phyloP scores from a whole-genome alignment of 2,888 invertebrate species.

The Bimastos eiseni region DNA sequence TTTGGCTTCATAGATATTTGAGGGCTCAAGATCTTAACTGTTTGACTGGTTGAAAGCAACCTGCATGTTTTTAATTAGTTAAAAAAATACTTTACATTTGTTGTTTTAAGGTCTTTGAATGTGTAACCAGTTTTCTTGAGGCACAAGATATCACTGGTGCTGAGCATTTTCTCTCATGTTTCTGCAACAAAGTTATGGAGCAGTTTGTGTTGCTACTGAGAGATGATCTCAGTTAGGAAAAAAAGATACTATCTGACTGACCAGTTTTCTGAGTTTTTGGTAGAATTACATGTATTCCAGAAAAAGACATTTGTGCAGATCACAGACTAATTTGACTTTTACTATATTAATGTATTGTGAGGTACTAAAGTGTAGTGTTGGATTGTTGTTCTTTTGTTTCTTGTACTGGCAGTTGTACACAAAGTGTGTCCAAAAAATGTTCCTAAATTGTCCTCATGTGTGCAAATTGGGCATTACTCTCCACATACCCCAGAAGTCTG shows the following conservation, averaged over 20 bases:
- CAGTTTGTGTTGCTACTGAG: neutral
- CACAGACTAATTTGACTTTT: neutral
- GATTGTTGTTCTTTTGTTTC: neutral
- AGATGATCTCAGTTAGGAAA: neutral
- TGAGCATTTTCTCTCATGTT: neutral
- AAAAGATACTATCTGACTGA: neutral
- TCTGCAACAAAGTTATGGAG: neutral
- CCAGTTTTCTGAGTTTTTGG: neutral
- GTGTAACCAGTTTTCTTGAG: neutral
- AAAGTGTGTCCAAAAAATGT: neutral
- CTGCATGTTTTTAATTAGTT: conserved; percentile 1
- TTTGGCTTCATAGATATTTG: neutral
- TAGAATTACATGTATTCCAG: neutral
- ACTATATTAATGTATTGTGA: neutral
- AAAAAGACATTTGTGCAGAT: neutral
- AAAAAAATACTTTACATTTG: neutral
- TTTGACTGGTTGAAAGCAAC: neutral
- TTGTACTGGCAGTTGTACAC: neutral
- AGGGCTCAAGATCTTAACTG: neutral
- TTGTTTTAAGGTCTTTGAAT: neutral
- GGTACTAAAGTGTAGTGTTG: neutral
- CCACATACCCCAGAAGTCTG: no score
- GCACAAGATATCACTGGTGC: neutral
- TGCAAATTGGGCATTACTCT: no score
- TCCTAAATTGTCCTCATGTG: no score